phyloP scores from a whole-genome alignment of 2,888 invertebrate species.

The Caenorhabditis imperialis region DNA sequence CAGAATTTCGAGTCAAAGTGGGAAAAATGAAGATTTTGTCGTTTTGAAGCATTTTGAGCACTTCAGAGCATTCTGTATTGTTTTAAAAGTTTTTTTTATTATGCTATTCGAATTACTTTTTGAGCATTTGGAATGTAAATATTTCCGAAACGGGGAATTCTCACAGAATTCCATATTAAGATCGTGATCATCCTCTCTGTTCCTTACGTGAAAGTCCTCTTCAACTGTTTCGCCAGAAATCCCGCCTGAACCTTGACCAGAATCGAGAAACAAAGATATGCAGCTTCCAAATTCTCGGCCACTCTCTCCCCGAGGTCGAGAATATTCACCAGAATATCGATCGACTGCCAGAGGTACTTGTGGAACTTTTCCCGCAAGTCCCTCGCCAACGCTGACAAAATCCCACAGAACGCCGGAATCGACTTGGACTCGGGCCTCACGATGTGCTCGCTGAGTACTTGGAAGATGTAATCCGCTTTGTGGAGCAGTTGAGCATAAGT shows the following conservation, averaged over 20 bases:
- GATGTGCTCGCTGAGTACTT: slow-evolving; percentile 85
- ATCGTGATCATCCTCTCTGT: too few relatives aligned
- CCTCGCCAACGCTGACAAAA: slow-evolving; percentile 63
- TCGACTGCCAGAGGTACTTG: slow-evolving; percentile 64
- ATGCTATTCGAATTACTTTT: too few relatives aligned
- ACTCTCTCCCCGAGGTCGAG: slow-evolving; percentile 59
- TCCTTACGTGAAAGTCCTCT: slow-evolving; percentile 67
- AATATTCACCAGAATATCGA: slow-evolving; percentile 60
- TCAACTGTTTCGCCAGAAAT: slow-evolving; percentile 87
- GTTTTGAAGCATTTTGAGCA: too few relatives aligned
- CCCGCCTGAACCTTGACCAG: slow-evolving; percentile 91
- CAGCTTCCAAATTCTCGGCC: slow-evolving; percentile 84
- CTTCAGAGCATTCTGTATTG: too few relatives aligned
- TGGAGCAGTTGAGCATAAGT: slow-evolving; percentile 89
- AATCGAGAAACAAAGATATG: slow-evolving; percentile 89
- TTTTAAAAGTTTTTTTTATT: slow-evolving; percentile 7
- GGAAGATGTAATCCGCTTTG: slow-evolving; percentile 78
- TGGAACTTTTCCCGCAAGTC: slow-evolving; percentile 70
- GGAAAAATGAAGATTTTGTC: too few relatives aligned
- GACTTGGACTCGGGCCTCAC: slow-evolving; percentile 81
- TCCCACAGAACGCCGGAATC: slow-evolving; percentile 60
- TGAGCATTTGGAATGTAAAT: neutral
- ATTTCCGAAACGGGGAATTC: neutral
- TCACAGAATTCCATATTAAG: too few relatives aligned
- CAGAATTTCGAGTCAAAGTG: too few relatives aligned